phyloP scores from a whole-genome alignment of 2,888 invertebrate genomes.

The Oxycera nigricornis region DNA sequence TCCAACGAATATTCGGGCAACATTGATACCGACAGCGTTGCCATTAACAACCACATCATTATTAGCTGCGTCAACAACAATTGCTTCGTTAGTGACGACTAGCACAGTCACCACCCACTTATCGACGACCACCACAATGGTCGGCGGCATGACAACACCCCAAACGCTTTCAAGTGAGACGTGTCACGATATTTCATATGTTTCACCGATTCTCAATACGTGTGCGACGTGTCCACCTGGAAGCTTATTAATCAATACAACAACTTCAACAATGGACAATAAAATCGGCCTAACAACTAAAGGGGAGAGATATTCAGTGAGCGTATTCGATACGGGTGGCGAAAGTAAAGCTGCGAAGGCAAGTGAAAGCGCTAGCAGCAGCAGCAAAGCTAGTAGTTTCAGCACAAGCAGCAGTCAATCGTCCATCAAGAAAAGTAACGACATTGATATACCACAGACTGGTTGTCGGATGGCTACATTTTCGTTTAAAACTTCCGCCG shows the following conservation, averaged over 20 bases:
- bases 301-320: background rate
- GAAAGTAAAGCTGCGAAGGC: background rate
- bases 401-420: slow-evolving; percentile 45
- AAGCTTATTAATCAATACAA: background rate
- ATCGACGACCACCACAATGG: background rate
- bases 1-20: slow-evolving; percentile 2
- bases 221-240: slow-evolving; percentile 30
- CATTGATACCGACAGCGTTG: background rate
- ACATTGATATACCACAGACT: slow-evolving; percentile 11
- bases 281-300: slow-evolving; percentile 25
- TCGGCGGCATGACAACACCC: slow-evolving; percentile 40
- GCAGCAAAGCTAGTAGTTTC: slow-evolving; percentile 46
- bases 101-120: background rate
- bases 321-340: slow-evolving; percentile 27
- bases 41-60: background rate
- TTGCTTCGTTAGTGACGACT: background rate
- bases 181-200: background rate
- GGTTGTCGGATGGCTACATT: background rate
- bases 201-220: slow-evolving; percentile 31
- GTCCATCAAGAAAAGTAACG: slow-evolving; percentile 17
- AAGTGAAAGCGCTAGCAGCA: background rate
- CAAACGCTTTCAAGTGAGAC: slow-evolving; percentile 35
- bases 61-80: background rate
- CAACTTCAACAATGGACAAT: background rate
- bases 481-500: background rate